These are phyloP conservation scores for Vidua macroura DNA, from an alignment of 2,113 vertebrate species.

Conservation along the genomic window DNA sequence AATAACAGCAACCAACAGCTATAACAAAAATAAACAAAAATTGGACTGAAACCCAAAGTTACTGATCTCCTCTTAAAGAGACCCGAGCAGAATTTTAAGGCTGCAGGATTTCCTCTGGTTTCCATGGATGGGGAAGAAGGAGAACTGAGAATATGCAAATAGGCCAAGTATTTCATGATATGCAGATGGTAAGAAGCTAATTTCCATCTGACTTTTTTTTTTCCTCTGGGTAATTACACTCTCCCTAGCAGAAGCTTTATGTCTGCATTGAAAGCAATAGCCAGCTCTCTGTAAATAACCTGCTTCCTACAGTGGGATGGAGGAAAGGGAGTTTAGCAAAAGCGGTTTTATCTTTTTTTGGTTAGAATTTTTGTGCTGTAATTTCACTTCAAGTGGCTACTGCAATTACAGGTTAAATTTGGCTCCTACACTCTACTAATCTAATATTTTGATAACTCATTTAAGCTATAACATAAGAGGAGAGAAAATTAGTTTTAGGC, in stretches of 20 bases:
- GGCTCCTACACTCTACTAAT: slow-evolving; percentile 1
- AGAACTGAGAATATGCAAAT: not conserved
- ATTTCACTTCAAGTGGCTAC: not conserved
- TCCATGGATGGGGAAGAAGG: not conserved
- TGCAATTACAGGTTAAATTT: slow-evolving; percentile 42
- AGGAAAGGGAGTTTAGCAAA: not conserved
- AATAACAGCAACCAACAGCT: not conserved
- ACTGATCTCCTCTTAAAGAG: not conserved
- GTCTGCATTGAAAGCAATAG: not conserved
- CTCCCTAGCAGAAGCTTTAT: slow-evolving; percentile 7
- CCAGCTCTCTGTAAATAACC: not conserved
- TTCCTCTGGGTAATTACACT: not conserved
- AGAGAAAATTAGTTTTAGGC: slow-evolving; percentile 19
- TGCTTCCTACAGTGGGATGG: not conserved
- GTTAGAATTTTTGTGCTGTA: slow-evolving; percentile 2
- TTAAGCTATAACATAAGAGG: slow-evolving; percentile 16
- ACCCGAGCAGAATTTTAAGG: not conserved
- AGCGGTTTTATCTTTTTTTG: not conserved
- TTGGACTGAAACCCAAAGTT: not conserved
- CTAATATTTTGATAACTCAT: slow-evolving; percentile 26
- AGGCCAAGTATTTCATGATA: not conserved
- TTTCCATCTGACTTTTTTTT: slow-evolving; percentile 27
- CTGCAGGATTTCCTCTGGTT: not conserved
- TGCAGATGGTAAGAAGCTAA: not conserved
- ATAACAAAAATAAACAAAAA: not conserved